Evolutionary conservation across 2,797 vertebrate genomes (phyloP).

Genomic region (Pampus argenteus): DNA sequence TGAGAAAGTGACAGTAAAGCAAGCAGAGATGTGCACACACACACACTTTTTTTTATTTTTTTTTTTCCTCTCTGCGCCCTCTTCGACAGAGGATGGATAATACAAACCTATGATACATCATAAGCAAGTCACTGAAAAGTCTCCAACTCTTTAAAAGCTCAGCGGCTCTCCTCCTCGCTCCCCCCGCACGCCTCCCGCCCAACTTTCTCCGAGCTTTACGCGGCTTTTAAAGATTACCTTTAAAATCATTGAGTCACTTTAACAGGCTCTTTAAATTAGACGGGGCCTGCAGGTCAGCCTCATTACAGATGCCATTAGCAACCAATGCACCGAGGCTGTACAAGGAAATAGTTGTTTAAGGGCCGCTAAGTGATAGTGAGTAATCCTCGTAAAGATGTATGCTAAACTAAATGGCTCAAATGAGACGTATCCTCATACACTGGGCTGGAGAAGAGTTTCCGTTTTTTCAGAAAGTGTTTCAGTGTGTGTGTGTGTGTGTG

Average conservation of each 20-base stretch:
- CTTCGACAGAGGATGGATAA: slow-evolving; percentile 65
- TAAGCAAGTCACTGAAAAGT: slow-evolving; percentile 65
- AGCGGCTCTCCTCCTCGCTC: slow-evolving; percentile 14
- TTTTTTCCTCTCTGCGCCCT: slow-evolving; percentile 43
- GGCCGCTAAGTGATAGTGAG: slow-evolving; percentile 60
- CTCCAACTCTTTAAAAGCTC: slow-evolving; percentile 67
- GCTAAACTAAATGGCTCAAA: slow-evolving; percentile 39
- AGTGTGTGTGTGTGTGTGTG: too few relatives aligned
- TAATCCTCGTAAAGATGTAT: slow-evolving; percentile 54
- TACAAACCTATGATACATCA: slow-evolving; percentile 69
- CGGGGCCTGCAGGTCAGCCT: slow-evolving; percentile 63
- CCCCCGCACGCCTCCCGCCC: slow-evolving; percentile 22
- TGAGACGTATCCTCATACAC: slow-evolving; percentile 30
- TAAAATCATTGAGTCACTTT: slow-evolving; percentile 67
- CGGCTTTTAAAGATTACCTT: slow-evolving; percentile 71
- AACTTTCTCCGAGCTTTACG: slow-evolving; percentile 59
- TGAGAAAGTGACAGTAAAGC: slow-evolving; percentile 63
- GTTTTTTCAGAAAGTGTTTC: slow-evolving; percentile 1
- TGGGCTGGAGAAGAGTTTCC: slow-evolving; percentile 11
- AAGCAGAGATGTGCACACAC: slow-evolving; percentile 32
- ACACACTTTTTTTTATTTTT: slow-evolving; percentile 27
- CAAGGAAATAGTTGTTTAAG: slow-evolving; percentile 71
- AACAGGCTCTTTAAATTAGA: slow-evolving; percentile 72
- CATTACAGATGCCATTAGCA: slow-evolving; percentile 74
- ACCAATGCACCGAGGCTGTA: slow-evolving; percentile 46